phyloP scores from a whole-genome alignment of 2,888 invertebrate genomes.

The Diachrysia chrysitis region DNA sequence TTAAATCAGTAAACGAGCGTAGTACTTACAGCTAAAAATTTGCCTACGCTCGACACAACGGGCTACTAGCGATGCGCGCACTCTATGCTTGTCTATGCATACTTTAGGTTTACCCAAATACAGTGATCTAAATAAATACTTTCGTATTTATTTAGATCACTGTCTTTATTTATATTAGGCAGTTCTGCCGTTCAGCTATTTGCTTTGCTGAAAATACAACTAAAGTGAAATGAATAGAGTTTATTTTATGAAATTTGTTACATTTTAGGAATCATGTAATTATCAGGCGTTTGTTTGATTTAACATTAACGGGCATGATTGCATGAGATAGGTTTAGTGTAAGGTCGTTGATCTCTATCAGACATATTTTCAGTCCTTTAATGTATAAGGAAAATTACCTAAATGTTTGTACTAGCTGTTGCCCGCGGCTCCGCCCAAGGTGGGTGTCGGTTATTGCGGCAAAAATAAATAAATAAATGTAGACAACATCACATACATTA shows the following conservation, averaged over 20 bases:
- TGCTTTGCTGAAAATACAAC: neutral
- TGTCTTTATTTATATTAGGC: constrained; percentile 37
- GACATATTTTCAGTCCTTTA: constrained; percentile 23
- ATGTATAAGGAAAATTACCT: constrained; percentile 1
- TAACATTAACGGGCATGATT: constrained; percentile 12
- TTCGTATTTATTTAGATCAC: constrained; percentile 21
- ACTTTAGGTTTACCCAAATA: too few relatives aligned
- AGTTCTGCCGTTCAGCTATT: constrained; percentile 7
- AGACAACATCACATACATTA: too few relatives aligned
- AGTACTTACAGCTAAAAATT: too few relatives aligned
- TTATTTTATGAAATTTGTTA: constrained; percentile 2
- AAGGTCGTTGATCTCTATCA: constrained; percentile 40
- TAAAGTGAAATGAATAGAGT: neutral
- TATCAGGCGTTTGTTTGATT: constrained; percentile 33
- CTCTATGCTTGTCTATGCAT: too few relatives aligned
- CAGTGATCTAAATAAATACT: too few relatives aligned
- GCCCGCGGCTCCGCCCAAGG: too few relatives aligned
- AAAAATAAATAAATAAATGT: too few relatives aligned
- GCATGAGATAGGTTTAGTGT: constrained; percentile 24
- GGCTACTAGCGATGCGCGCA: too few relatives aligned
- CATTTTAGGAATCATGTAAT: constrained; percentile 23
- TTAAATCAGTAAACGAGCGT: too few relatives aligned
- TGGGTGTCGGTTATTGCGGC: too few relatives aligned
- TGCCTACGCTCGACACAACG: too few relatives aligned
- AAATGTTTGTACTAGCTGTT: too few relatives aligned